These are phyloP conservation scores for Otis tarda DNA, from an alignment of 2,113 vertebrate species.

Conservation along the genomic window DNA sequence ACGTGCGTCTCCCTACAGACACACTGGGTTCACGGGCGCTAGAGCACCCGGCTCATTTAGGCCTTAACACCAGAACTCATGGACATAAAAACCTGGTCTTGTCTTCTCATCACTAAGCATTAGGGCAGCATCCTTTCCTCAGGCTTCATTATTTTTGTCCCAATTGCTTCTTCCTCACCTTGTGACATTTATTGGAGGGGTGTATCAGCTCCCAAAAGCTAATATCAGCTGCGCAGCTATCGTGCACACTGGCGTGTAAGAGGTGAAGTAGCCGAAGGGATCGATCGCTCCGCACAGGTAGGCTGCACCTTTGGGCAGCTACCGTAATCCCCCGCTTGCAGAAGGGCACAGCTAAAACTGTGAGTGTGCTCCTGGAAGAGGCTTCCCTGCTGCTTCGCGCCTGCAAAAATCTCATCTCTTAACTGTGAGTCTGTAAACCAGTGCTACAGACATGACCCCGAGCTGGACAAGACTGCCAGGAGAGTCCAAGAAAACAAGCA, in stretches of 20 bases:
- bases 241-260: not conserved
- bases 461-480: not conserved
- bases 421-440: not conserved
- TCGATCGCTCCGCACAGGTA: not conserved
- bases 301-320: not conserved
- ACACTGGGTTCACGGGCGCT: fast-evolving
- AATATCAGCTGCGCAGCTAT: not conserved
- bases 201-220: not conserved
- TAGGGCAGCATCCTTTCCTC: not conserved
- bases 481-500: not conserved
- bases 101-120: not conserved
- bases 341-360: not conserved
- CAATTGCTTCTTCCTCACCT: not conserved
- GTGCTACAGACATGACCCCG: fast-evolving
- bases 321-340: not conserved
- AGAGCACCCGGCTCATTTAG: not conserved
- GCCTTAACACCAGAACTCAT: not conserved
- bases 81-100: not conserved
- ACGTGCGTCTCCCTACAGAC: not conserved
- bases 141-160: not conserved
- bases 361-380: fast-evolving
- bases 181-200: not conserved
- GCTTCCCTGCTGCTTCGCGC: not conserved
- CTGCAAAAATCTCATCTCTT: not conserved
- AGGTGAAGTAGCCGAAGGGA: not conserved